Evolutionary conservation across 2,888 invertebrate genomes (phyloP), one percentile per base, ranked within the genome.

Genomic region (Perdita meconis): DNA sequence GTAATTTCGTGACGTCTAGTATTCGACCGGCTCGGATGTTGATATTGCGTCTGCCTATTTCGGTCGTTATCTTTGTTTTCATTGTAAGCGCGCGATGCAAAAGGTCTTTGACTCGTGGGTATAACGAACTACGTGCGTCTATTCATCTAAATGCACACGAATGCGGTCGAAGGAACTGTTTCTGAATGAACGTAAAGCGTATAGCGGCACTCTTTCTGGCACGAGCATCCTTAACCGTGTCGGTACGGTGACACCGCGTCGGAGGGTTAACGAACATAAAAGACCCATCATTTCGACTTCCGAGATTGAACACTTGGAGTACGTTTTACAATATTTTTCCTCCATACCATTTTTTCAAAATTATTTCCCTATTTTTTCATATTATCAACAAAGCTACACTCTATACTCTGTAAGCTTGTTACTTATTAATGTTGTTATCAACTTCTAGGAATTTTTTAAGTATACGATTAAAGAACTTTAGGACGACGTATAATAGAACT

Each of bases 231-330:
- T 75, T 65, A 75, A 75, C 64, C n/a, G 64, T 44, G 53, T 24
- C 38, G 65, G 59, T 75, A 59, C 75, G 76, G 65, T 75, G 75
- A 75, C 75, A 75, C 65, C 59, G 44, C 64, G 66, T 36, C 53
- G 66, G 56, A 55, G 75, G 76, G 65, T 75, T 75, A 75, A 75
- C 53, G 75, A 75, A 75, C 53, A 75, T 75, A 75, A 75, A 75
- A 65, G 34, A 75, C 75, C 75, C 75, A 75, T 75, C 59, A 65
- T 75, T 75, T 60, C 22, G 38, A 75, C 75, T 75, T 75, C 75
- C 75, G 75, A 75, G 75, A 75, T 75, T 47, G 59, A 55, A 75
- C 65, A 75, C 57, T 74, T 74, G 6, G 24, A 73, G 53, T 64
- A 59, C 19, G n/a, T 40, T 55, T 40, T 74, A 12, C 26, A 60